Conservation (phyloP, 2,113 vertebrate species). For the Mormoops blainvillei region DNA sequence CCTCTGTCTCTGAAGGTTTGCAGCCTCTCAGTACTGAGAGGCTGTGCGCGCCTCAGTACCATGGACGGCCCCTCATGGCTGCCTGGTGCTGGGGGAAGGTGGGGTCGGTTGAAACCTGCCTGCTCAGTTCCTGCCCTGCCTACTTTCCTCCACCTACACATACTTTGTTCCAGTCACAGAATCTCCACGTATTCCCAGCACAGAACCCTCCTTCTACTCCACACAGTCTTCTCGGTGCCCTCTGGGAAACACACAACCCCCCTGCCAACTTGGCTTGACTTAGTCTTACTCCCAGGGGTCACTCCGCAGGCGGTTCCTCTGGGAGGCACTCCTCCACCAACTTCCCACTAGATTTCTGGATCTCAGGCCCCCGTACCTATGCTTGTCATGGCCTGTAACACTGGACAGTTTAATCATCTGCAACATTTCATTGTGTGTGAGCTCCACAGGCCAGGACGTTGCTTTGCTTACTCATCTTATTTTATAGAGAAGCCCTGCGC, state of each 20-base stretch:
- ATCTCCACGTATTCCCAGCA: not conserved
- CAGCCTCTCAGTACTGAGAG: not conserved
- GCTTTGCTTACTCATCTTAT: not conserved
- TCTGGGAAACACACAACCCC: not conserved
- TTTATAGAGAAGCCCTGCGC: not conserved
- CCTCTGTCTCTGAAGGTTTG: not conserved
- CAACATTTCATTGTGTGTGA: not conserved
- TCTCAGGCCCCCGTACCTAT: fast-evolving
- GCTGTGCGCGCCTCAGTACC: not conserved
- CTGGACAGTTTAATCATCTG: fast-evolving
- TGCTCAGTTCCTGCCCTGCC: not conserved
- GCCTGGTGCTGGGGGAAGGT: not conserved
- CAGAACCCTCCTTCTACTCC: not conserved
- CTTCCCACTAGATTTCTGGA: fast-evolving
- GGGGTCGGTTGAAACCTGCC: no score
- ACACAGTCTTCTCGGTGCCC: not conserved
- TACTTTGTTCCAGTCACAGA: not conserved
- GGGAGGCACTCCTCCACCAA: not conserved
- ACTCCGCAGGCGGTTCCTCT: not conserved
- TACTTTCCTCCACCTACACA: no score
- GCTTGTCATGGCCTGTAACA: no score
- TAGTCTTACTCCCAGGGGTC: not conserved
- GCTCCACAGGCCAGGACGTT: not conserved
- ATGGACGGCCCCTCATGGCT: not conserved
- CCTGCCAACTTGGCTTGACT: not conserved